phyloP scores from a whole-genome alignment of 2,888 invertebrate species.

The Agrilus cyanescens region DNA sequence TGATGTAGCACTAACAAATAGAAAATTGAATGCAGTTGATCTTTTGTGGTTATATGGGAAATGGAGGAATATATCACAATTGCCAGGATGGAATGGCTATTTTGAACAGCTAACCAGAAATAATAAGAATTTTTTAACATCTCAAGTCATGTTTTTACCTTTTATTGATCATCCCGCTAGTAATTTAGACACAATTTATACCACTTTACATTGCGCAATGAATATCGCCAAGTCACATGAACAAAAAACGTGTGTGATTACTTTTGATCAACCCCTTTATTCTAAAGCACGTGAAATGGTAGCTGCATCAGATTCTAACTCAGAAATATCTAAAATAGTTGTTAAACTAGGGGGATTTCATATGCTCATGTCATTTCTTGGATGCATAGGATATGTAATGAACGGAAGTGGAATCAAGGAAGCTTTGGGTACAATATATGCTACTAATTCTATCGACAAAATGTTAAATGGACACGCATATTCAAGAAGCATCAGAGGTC shows the following conservation, averaged over 20 bases:
- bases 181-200: slow-evolving; percentile 16
- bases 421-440: slow-evolving; percentile 17
- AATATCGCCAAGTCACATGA: slow-evolving; percentile 15
- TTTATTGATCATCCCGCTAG: slow-evolving; percentile 10
- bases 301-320: slow-evolving; percentile 8
- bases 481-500: slow-evolving; percentile 25
- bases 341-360: slow-evolving; percentile 29
- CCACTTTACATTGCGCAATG: slow-evolving; percentile 14
- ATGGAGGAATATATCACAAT: slow-evolving; percentile 19
- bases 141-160: slow-evolving; percentile 12
- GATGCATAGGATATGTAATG: slow-evolving; percentile 19
- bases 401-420: slow-evolving; percentile 18
- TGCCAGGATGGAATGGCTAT: slow-evolving; percentile 28
- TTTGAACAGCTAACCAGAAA: slow-evolving; percentile 22
- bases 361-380: slow-evolving; percentile 21
- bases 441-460: slow-evolving; percentile 23
- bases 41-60: slow-evolving; percentile 19
- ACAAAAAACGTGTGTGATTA: slow-evolving; percentile 16
- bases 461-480: slow-evolving; percentile 25
- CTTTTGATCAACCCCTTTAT: slow-evolving; percentile 16
- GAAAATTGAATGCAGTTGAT: slow-evolving; percentile 3
- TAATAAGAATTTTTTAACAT: slow-evolving; percentile 11
- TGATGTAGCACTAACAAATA: slow-evolving; percentile 7
- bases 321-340: slow-evolving; percentile 16
- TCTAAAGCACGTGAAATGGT: slow-evolving; percentile 14